Base-by-base conservation (phyloP, 1,140 invertebrate species). In the Papilio glaucus region DNA sequence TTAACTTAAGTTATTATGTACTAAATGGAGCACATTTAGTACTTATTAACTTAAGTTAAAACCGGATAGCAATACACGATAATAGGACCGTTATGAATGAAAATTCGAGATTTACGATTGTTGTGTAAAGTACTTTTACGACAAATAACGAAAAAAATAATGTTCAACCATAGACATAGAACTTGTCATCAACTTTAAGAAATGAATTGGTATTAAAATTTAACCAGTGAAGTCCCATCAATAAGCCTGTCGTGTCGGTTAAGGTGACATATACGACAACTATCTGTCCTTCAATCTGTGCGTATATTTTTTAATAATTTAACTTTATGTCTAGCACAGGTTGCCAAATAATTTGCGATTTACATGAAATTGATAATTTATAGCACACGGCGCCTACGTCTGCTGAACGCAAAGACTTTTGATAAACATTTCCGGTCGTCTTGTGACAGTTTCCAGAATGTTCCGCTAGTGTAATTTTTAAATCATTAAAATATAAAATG, bases 341-440 rank as follows among this genome's bases (percentile, higher is more conserved):
- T 29, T 62, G 60, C 60, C 60, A 62, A 62, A 15, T 29, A 61
- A 21, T 61, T 62, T 62, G 33, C 29, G 13, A 62, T 39, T 65
- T 24, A 63, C 57, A 61, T 61, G 9, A 61, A 21, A 38, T 65
- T 65, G 29, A 37, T 15, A 33, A 63, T 38, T 63, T 21, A 65
- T 65, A 18, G n/a, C n/a, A 4, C 0, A 21, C 37, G 62, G 62
- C 62, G 62, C 62, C 62, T 6, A 41, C 37, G 8, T 37, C 62
- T 39, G 2, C 29, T 33, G 29, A n/a, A n/a, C n/a, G 33, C 18
- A 33, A 33, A 63, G 13, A 4, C 39, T 15, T 65, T 41, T 65
- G 62, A 65, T 65, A 39, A 65, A 65, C 38, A 39, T 65, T 21
- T 65, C 62, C 62, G 62, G 62, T 65, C 15, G 62, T 65, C 15